A percentile compares a stretch with the other conserved stretches of the same genome.
Evolutionary conservation across 2,888 invertebrate genomes (phyloP).

Genomic region (Heteromurus nitidus): DNA sequence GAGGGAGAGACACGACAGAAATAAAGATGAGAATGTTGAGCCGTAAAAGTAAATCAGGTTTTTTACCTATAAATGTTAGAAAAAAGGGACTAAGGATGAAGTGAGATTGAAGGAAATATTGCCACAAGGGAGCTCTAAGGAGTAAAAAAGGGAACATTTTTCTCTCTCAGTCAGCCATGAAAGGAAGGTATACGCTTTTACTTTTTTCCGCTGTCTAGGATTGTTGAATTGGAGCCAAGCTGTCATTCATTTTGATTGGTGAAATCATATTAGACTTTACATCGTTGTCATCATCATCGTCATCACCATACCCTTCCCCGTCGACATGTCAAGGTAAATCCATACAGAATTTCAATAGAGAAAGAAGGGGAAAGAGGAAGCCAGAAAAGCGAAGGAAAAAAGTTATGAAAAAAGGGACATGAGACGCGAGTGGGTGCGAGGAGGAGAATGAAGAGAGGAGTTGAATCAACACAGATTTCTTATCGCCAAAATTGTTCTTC

Average conservation of each 20-base stretch:
- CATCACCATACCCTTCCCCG: slow-evolving; percentile 15
- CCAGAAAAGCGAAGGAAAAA: not conserved
- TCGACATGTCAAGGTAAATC: slow-evolving; percentile 50
- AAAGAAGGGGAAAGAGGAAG: not conserved
- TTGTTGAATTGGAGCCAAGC: slow-evolving; percentile 51
- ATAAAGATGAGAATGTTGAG: not conserved
- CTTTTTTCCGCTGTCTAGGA: not conserved
- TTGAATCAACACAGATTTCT: not conserved
- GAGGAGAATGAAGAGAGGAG: not conserved
- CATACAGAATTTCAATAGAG: slow-evolving; percentile 27
- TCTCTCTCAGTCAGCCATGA: not conserved
- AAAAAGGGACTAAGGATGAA: not conserved
- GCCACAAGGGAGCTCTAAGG: not conserved
- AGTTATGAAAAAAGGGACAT: slow-evolving; percentile 19
- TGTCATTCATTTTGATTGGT: slow-evolving; percentile 52
- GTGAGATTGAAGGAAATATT: not conserved
- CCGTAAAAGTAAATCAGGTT: slow-evolving; percentile 2
- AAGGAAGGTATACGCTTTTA: not conserved
- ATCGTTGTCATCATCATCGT: slow-evolving; percentile 16
- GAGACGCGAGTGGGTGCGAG: not conserved
- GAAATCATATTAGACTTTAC: slow-evolving; percentile 31
- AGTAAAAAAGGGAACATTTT: not conserved
- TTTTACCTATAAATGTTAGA: not conserved
- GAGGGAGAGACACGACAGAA: not conserved
- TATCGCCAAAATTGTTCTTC: not conserved